Percentiles rank a stretch among this genome's conserved stretches.
These are phyloP conservation scores for Folsomia manolachei DNA, from an alignment of 2,888 invertebrate genomes.

Conservation along the genomic window DNA sequence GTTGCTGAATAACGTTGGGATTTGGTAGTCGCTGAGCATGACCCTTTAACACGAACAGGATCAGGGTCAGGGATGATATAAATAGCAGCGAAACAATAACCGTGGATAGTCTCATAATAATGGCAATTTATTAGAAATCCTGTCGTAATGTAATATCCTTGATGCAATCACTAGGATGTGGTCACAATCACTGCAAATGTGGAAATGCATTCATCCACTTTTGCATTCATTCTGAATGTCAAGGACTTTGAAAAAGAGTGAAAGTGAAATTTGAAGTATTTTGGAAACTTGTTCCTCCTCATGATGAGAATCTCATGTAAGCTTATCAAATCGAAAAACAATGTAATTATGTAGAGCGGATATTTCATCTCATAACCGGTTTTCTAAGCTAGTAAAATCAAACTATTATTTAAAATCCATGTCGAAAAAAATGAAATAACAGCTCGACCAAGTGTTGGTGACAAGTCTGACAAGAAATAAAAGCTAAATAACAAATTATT, in stretches of 20 bases:
- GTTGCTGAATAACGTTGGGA: background rate
- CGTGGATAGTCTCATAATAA: background rate
- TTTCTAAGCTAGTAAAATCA: too few relatives aligned
- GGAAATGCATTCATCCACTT: background rate
- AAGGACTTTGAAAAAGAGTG: background rate
- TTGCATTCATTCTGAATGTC: constrained; percentile 1
- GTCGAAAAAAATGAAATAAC: background rate
- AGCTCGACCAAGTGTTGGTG: background rate
- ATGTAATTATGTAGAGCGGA: background rate
- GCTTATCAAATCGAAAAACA: background rate
- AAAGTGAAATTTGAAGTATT: background rate
- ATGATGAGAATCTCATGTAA: too few relatives aligned
- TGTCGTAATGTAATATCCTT: background rate
- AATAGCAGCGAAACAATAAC: constrained; percentile 5
- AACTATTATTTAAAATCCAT: too few relatives aligned
- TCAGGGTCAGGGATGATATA: background rate
- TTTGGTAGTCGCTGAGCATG: background rate
- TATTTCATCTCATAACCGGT: background rate
- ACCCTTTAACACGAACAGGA: background rate
- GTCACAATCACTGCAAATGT: background rate
- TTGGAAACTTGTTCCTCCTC: too few relatives aligned
- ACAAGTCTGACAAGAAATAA: background rate
- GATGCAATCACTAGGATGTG: background rate
- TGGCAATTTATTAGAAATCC: background rate
- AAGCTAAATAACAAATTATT: too few relatives aligned